Base-by-base conservation (phyloP, 2,888 invertebrate genomes). In the Sceliomorpha sp. region DNA sequence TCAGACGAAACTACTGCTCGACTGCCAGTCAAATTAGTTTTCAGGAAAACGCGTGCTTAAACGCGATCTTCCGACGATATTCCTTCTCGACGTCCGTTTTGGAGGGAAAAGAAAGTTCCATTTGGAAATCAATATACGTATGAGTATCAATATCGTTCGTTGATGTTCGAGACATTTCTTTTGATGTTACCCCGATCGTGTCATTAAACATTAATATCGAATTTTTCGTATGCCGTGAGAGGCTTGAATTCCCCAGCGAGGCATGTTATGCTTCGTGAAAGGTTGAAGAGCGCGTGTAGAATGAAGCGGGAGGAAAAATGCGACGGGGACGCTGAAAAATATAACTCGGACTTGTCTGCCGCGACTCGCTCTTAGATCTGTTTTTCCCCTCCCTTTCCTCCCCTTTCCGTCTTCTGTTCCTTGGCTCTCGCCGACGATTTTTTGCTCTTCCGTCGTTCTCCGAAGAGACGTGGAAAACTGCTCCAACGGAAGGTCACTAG, bases 391-490 rank as follows among this genome's bases (percentile, higher is more conserved):
- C 26, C 27, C 50, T 51, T 40, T 51, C 13, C n/a, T n/a, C n/a
- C n/a, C n/a, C n/a, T n/a, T 40, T 29, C 37, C 27, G 9, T n/a
- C n/a, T 36, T 42, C n/a, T 17, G 26, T 58, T 39, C 10, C 29
- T 2, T 5, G n/a, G 20, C 29, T 27, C 45, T 55, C 39, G 15
- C 37, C 37, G 15, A 20, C 17, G 20, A 37, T 12, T 39, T 47
- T 37, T 47, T 17, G 2, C 14, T 3, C 32, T 14, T 31, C 47
- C 48, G 64, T 48, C 64, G 50, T 70, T 64, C 59, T 55, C 24
- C 48, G 44, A 44, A 64, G 53, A 40, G 59, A 59, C 48, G 40
- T 27, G 37, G 31, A 53, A 66, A 62, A 66, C 62, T 66, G 45
- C 56, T 62, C 48, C 31, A 60, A 70, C 62, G 56, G 56, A 66